Evolutionary conservation across 2,888 invertebrate species (phyloP), one percentile per base, ranked within the genome.

Genomic region (Leuctra nigra): DNA sequence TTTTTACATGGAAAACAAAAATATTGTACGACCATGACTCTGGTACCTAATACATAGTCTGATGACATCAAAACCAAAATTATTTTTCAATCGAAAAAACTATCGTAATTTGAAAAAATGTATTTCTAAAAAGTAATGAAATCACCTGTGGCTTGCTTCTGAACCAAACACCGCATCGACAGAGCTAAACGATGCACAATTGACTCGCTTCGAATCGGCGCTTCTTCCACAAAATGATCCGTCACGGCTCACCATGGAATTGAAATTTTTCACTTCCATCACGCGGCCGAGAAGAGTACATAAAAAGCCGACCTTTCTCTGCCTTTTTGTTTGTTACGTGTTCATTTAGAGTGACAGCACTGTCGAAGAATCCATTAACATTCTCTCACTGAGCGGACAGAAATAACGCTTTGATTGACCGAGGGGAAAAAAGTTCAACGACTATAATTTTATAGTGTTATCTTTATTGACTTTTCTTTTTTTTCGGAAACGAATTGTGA

Each of bases 161-260:
- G n/a, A n/a, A n/a, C n/a, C n/a, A n/a, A n/a, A n/a, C n/a, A 7
- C 11, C 11, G 29, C 29, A 29, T 29, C 29, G 29, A 29, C 11
- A 29, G 29, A 6, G 29, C 29, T 29, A 6, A 29, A 6, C 11
- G 29, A 6, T 11, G n/a, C n/a, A n/a, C n/a, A n/a, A n/a, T n/a
- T n/a, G n/a, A n/a, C n/a, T n/a, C n/a, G n/a, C n/a, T n/a, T n/a
- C n/a, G n/a, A n/a, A n/a, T n/a, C n/a, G n/a, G n/a, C n/a, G n/a
- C n/a, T n/a, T n/a, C n/a, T n/a, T n/a, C n/a, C n/a, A n/a, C n/a
- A n/a, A n/a, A n/a, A n/a, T n/a, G n/a, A n/a, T n/a, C 41, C 4
- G 41, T 41, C 50, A 50, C 50, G 50, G 33, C 35, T 33, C 50
- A 50, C 35, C 50, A 35, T 50, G 50, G 50, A 50, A 50, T 50